Evolutionary conservation across 2,113 vertebrate genomes (phyloP).

Genomic region (Chrysemys picta): DNA sequence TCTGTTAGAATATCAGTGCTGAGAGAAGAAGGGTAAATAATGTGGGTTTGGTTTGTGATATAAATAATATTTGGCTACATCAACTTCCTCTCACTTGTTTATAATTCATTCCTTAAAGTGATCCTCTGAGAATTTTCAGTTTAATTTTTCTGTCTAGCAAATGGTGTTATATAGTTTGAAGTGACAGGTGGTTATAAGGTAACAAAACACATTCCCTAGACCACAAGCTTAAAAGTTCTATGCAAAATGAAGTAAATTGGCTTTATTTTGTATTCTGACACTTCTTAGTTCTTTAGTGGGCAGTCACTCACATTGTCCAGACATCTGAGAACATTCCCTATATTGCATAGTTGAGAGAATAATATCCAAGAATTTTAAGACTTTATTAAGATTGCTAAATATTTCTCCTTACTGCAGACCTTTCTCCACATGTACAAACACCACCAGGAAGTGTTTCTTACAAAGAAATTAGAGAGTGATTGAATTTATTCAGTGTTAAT

Average conservation of each 20-base stretch:
- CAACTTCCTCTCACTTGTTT: not conserved
- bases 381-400: not conserved
- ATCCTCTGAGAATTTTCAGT: conserved; percentile 26
- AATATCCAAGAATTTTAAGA: not conserved
- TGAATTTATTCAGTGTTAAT: not conserved
- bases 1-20: not conserved
- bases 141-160: conserved; percentile 39
- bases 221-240: conserved; percentile 53
- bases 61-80: not conserved
- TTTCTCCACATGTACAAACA: not conserved
- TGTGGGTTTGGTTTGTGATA: not conserved
- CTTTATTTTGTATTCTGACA: conserved; percentile 42
- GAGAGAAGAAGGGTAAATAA: not conserved
- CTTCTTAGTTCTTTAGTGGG: conserved; percentile 16
- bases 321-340: not conserved
- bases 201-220: conserved; percentile 37
- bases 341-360: not conserved
- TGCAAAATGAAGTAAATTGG: conserved; percentile 47
- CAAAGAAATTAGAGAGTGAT: not conserved
- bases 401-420: accelerated
- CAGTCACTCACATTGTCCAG: not conserved
- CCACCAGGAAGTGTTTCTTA: not conserved
- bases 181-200: conserved; percentile 54
- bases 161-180: conserved; percentile 12
- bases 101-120: conserved; percentile 43